phyloP scores from a whole-genome alignment of 1,140 invertebrate species.

The Drosophila tropicalis region DNA sequence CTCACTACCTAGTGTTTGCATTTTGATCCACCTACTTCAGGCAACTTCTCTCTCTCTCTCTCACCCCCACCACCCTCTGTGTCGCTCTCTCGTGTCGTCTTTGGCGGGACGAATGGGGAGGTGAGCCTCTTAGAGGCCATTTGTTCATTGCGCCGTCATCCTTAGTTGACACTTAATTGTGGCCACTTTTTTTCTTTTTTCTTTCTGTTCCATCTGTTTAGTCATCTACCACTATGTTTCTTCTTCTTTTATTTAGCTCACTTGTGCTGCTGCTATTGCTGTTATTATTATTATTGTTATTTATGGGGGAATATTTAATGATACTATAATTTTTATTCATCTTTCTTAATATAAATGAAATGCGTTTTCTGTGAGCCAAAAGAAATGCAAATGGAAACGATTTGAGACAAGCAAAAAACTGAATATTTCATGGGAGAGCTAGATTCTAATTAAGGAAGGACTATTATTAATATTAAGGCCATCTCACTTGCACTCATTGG shows the following conservation, averaged over 20 bases:
- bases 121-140: conserved; percentile 24
- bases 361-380: too few relatives aligned
- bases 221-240: not conserved
- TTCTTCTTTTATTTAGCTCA: not conserved
- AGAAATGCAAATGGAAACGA: too few relatives aligned
- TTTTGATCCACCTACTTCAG: conserved; percentile 39
- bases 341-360: too few relatives aligned
- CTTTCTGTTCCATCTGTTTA: conserved; percentile 1
- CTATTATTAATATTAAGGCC: too few relatives aligned
- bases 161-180: conserved; percentile 14
- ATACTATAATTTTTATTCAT: too few relatives aligned
- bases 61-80: not conserved
- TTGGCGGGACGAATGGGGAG: not conserved
- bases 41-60: conserved; percentile 16
- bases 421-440: too few relatives aligned
- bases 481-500: too few relatives aligned
- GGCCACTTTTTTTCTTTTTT: not conserved
- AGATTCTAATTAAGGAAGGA: too few relatives aligned
- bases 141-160: conserved; percentile 9
- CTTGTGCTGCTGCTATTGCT: not conserved
- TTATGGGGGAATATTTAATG: too few relatives aligned
- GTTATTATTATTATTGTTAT: not conserved
- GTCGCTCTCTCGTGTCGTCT: not conserved
- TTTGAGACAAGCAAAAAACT: too few relatives aligned
- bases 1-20: conserved; percentile 37